A percentile compares a stretch with the other conserved stretches of the same genome.
These are phyloP conservation scores for Ormia ochracea DNA, from an alignment of 2,888 invertebrate species.

Conservation along the genomic window DNA sequence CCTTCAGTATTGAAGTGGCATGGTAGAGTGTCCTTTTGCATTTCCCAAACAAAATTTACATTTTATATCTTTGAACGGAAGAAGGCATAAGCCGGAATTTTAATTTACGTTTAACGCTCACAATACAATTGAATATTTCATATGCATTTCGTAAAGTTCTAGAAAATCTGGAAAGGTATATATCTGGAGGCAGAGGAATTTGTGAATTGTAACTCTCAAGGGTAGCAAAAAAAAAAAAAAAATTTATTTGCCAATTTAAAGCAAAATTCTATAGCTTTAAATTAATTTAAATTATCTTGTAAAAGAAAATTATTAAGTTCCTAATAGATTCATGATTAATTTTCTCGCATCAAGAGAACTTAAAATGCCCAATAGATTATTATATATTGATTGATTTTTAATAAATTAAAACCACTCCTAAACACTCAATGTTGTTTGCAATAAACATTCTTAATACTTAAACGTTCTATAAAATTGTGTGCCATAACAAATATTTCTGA, in stretches of 20 bases:
- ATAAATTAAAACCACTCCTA: neutral
- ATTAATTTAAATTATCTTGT: neutral
- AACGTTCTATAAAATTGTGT: neutral
- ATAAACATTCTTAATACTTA: neutral
- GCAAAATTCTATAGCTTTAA: too few species aligned
- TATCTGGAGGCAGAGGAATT: too few species aligned
- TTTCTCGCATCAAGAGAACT: neutral
- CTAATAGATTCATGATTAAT: constrained; percentile 19
- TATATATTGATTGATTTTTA: constrained; percentile 6
- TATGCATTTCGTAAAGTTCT: neutral
- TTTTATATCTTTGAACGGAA: neutral
- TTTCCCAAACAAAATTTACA: constrained; percentile 5
- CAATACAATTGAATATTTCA: too few species aligned
- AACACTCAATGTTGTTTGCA: neutral
- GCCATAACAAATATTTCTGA: neutral
- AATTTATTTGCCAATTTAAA: too few species aligned
- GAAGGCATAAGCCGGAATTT: neutral
- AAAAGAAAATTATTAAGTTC: neutral
- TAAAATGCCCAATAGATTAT: neutral
- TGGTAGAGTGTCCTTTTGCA: neutral
- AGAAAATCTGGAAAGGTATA: too few species aligned
- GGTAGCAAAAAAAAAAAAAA: too few species aligned
- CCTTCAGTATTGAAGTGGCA: neutral
- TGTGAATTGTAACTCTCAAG: too few species aligned
- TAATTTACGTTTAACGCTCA: neutral